These are phyloP conservation scores for Phortica magna DNA, from an alignment of 2,888 invertebrate species.

Conservation along the genomic window DNA sequence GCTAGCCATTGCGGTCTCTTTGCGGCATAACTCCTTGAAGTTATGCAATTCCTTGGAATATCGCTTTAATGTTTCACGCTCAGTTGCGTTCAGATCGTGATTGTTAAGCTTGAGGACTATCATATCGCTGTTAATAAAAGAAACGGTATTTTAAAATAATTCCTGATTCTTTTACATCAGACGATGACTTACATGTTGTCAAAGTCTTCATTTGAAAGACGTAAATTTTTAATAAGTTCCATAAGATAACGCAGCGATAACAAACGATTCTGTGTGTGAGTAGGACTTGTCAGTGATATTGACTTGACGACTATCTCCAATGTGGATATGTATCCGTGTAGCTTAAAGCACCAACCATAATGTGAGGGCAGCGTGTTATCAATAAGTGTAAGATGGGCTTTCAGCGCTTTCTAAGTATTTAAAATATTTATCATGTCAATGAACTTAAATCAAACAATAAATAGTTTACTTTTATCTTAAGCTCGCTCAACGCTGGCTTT, in stretches of 20 bases:
- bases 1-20: not conserved
- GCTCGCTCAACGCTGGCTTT: not conserved
- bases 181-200: not conserved
- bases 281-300: not conserved
- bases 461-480: not conserved
- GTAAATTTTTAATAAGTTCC: not conserved
- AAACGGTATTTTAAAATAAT: not conserved
- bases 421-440: not conserved
- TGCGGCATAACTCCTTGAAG: not conserved
- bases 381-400: not conserved
- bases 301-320: not conserved
- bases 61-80: not conserved
- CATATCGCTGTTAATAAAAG: not conserved
- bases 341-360: slow-evolving; percentile 10
- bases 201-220: not conserved
- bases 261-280: not conserved
- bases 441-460: not conserved
- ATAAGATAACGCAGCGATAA: not conserved
- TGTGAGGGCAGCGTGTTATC: not conserved
- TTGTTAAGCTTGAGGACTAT: not conserved
- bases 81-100: not conserved
- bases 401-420: not conserved
- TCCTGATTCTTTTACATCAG: not conserved
- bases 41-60: not conserved
- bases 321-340: not conserved